Conservation (phyloP, 2,113 vertebrate species). For the Gambusia holbrooki region DNA sequence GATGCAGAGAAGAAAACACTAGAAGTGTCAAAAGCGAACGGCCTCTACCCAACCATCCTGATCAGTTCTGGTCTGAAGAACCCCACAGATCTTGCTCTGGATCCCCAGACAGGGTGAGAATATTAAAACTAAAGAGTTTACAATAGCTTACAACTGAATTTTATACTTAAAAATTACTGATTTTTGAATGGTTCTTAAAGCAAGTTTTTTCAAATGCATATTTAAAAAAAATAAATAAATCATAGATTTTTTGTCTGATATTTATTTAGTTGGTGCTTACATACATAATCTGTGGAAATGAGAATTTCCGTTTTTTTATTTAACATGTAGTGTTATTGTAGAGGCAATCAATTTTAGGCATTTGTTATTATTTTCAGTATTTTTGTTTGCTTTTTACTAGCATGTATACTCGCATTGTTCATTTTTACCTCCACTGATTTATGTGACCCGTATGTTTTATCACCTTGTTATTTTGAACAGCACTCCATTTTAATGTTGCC, state of each 20-base stretch:
- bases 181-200: neutral
- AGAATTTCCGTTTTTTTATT: no score
- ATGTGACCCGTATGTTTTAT: neutral
- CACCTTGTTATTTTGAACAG: no score
- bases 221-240: no score
- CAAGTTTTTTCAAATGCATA: neutral
- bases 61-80: constrained; percentile 90
- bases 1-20: constrained; percentile 94
- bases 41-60: constrained; percentile 92
- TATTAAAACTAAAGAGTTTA: neutral
- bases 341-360: no score
- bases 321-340: no score
- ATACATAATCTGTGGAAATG: no score
- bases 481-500: neutral
- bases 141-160: no score
- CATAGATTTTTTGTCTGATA: neutral
- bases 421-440: neutral
- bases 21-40: constrained; percentile 96
- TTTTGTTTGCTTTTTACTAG: neutral
- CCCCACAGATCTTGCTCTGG: constrained; percentile 89
- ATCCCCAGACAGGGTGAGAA: constrained; percentile 90
- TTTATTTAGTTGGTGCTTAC: neutral
- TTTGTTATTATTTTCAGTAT: neutral
- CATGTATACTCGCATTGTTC: neutral
- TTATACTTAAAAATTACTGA: no score